phyloP scores from a whole-genome alignment of 2,797 vertebrate species.

The Acipenser transmontanus region DNA sequence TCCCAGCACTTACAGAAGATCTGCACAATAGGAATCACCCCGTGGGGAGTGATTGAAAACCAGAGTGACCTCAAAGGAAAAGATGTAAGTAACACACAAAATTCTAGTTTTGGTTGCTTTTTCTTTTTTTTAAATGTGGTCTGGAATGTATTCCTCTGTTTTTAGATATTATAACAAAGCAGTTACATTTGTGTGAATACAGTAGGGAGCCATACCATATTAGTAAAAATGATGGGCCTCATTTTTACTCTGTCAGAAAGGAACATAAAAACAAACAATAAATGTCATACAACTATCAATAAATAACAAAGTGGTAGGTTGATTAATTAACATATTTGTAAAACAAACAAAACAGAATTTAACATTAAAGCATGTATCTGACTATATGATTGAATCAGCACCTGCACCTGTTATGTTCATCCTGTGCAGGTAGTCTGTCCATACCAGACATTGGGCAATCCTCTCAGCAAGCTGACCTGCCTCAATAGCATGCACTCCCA shows the following conservation, averaged over 20 bases:
- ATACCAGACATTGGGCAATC: conserved; percentile 85
- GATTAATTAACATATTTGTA: too few species aligned
- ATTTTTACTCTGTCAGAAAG: too few species aligned
- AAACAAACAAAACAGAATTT: not conserved
- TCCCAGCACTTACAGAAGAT: conserved; percentile 79
- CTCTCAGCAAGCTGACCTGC: conserved; percentile 80
- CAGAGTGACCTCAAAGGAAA: conserved; percentile 82
- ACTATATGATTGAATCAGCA: not conserved
- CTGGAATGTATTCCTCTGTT: too few species aligned
- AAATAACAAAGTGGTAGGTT: too few species aligned
- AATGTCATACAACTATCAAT: too few species aligned
- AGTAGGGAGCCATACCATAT: too few species aligned
- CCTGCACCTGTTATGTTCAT: not conserved
- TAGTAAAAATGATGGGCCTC: too few species aligned
- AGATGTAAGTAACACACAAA: conserved; percentile 68
- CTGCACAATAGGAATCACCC: conserved; percentile 80
- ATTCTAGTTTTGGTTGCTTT: too few species aligned
- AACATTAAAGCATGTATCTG: not conserved
- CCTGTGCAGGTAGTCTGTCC: conserved; percentile 73
- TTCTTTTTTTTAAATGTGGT: too few species aligned
- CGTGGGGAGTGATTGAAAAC: conserved; percentile 93
- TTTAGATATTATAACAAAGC: too few species aligned
- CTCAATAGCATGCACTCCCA: conserved; percentile 92
- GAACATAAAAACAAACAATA: too few species aligned
- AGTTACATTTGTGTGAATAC: too few species aligned